A percentile compares a stretch with the other conserved stretches of the same genome.
phyloP scores from a whole-genome alignment of 2,888 invertebrate genomes.

The Noctuana brunneofusca region DNA sequence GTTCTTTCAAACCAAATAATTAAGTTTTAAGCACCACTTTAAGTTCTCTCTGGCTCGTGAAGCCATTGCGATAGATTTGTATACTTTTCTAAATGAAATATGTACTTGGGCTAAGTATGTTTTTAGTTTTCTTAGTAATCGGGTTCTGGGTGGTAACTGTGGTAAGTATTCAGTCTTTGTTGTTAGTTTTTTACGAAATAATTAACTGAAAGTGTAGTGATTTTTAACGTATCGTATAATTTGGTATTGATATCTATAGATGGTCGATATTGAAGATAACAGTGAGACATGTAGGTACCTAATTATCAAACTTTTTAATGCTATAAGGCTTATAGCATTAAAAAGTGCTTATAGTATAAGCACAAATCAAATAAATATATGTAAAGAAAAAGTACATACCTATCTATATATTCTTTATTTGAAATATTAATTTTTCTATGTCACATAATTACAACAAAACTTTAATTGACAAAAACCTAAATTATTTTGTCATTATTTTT shows the following conservation, averaged over 20 bases:
- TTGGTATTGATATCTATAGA: neutral
- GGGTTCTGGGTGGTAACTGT: constrained; percentile 21
- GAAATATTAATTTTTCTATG: no score
- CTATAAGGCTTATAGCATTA: no score
- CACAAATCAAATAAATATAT: no score
- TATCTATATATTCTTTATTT: no score
- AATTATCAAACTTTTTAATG: no score
- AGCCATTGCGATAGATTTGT: constrained; percentile 28
- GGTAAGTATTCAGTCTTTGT: constrained; percentile 3
- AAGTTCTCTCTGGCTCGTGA: neutral
- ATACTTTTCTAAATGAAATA: constrained; percentile 6
- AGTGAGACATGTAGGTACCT: no score
- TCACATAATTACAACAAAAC: no score
- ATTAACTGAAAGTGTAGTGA: neutral
- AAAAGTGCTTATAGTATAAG: no score
- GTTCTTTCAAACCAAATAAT: constrained; percentile 25
- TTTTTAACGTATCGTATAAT: neutral
- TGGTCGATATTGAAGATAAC: no score
- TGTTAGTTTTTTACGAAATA: neutral
- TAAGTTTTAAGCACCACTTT: constrained; percentile 31
- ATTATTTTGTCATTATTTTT: no score
- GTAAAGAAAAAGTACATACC: no score
- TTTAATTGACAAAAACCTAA: no score
- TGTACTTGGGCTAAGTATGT: constrained; percentile 10
- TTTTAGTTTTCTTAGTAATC: constrained; percentile 15